Evolutionary conservation across 2,888 invertebrate genomes (phyloP).

Genomic region (Parnassius apollo): DNA sequence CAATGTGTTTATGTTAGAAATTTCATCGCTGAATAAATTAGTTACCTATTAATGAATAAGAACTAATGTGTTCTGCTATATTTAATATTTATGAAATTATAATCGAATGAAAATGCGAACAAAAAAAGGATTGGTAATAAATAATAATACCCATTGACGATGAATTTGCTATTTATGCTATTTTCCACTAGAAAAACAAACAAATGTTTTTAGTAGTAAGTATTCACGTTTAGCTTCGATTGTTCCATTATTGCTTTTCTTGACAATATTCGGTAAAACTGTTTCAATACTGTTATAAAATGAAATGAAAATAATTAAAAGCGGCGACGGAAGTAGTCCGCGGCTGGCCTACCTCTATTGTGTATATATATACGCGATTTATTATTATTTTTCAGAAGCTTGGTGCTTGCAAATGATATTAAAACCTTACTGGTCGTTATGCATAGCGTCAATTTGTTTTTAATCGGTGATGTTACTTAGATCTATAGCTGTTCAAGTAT

Average conservation of each 20-base stretch:
- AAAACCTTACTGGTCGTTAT: background rate
- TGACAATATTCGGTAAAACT: too few relatives aligned
- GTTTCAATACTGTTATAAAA: background rate
- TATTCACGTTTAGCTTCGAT: too few relatives aligned
- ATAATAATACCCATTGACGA: constrained; percentile 5
- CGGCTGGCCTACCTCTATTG: constrained; percentile 4
- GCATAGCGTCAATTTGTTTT: background rate
- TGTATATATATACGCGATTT: constrained; percentile 1
- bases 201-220: too few relatives aligned
- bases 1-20: constrained; percentile 8
- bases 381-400: constrained; percentile 7
- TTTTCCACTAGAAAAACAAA: background rate
- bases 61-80: constrained; percentile 9
- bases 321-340: constrained; percentile 5
- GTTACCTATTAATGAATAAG: constrained; percentile 13
- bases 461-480: too few relatives aligned
- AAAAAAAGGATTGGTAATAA: constrained; percentile 3
- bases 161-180: constrained; percentile 19
- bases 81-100: background rate
- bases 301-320: background rate
- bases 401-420: background rate
- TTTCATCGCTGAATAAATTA: constrained; percentile 1
- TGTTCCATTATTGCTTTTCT: too few relatives aligned
- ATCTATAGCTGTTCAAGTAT: too few relatives aligned
- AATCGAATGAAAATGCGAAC: too few relatives aligned